A percentile compares a stretch with the other conserved stretches of the same genome.
Evolutionary conservation across 2,113 vertebrate genomes (phyloP).

Genomic region (Apaloderma vittatum): DNA sequence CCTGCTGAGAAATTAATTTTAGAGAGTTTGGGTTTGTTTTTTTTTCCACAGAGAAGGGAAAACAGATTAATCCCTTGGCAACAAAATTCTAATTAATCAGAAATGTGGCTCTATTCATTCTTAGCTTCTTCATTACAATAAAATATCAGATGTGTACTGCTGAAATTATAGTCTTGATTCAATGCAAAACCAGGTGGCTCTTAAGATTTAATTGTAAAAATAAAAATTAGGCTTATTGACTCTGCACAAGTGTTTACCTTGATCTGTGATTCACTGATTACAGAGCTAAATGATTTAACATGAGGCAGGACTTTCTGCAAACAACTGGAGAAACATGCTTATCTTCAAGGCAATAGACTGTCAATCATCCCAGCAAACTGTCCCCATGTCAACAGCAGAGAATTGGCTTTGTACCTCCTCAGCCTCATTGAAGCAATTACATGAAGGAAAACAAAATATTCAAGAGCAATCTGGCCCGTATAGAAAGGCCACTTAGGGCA

Average conservation of each 20-base stretch:
- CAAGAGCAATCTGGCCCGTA: neutral
- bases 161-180: slow-evolving; percentile 32
- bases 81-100: slow-evolving; percentile 80
- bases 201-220: slow-evolving; percentile 59
- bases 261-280: slow-evolving; percentile 38
- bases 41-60: slow-evolving; percentile 33
- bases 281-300: neutral
- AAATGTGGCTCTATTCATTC: slow-evolving; percentile 56
- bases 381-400: neutral
- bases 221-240: slow-evolving; percentile 55
- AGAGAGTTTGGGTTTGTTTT: neutral
- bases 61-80: slow-evolving; percentile 79
- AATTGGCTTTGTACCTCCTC: neutral
- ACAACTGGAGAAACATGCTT: slow-evolving; percentile 5
- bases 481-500: neutral
- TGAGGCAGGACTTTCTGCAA: slow-evolving; percentile 5
- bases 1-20: slow-evolving; percentile 72
- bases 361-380: neutral
- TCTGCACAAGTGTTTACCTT: neutral
- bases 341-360: neutral
- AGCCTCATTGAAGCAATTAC: neutral
- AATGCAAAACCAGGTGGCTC: slow-evolving; percentile 42
- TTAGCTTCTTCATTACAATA: slow-evolving; percentile 46
- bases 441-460: neutral
- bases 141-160: slow-evolving; percentile 56